Evolutionary conservation across 2,888 invertebrate species (phyloP), one percentile per base, ranked within the genome.

Genomic region (Caenorhabditis sp.): DNA sequence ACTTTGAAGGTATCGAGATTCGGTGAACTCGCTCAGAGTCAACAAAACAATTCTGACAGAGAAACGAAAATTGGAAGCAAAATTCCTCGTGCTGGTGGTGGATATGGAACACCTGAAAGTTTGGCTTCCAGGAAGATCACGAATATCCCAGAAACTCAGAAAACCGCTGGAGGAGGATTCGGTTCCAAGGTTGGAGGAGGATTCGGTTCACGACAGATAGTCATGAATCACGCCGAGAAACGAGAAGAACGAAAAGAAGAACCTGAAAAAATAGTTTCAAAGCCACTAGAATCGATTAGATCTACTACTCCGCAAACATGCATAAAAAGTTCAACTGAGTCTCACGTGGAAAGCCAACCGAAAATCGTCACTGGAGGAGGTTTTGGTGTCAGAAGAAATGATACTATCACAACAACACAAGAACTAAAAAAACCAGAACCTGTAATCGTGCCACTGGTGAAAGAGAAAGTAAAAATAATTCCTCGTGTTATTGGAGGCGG

Each of bases 141-240:
- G 1, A n/a, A 52, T 52, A 10, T 52, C 21, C n/a, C 21, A 7
- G 23, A 52, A 52, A 43, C 43, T 43, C 43, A 43, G 14, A 23
- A 4, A 23, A n/a, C 43, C 8, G 21, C n/a, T 17, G 56, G 56
- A 17, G 63, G 56, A 43, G 63, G 38, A 25, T 63, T 63, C 63
- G 56, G 56, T 38, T 63, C 54, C 21, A 20, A 38, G 7, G 31
- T 63, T 20, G 62, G 62, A 27, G 62, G 62, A 50, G 59, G 50
- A 17, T 56, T 63, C 25, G 50, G 31, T 25, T 36, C 62, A 10
- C 23, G 21, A 21, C 7, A 21, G n/a, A 50, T 21, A 20, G 20
- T 27, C 31, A 26, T 12, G 54, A 21, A 3, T 14, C 54, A 4
- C 4, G 23, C 23, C 10, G 31, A 10, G 2, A 26, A 17, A 17